A percentile compares a stretch with the other conserved stretches of the same genome.
Evolutionary conservation across 2,888 invertebrate genomes (phyloP).

Genomic region (Adelphocoris suturalis): DNA sequence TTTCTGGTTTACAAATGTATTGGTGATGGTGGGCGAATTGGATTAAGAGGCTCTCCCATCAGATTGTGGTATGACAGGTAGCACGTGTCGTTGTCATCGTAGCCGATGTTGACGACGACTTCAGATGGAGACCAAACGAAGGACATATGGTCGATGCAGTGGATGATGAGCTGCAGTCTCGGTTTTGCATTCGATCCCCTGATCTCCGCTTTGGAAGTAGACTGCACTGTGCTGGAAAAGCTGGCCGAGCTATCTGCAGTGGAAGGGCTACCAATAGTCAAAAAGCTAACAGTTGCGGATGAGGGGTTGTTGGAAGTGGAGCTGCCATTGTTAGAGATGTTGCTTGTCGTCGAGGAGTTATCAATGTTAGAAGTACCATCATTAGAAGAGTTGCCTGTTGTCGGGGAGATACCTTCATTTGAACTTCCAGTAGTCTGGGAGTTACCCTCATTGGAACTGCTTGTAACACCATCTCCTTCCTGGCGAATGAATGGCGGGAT

Average conservation of each 20-base stretch:
- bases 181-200: conserved; percentile 34
- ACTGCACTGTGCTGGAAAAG: not conserved
- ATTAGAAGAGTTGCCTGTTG: no score
- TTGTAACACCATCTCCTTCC: not conserved
- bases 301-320: no score
- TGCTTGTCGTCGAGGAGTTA: no score
- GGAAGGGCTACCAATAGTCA: no score
- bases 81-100: conserved; percentile 33
- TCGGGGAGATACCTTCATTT: no score
- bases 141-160: not conserved
- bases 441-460: no score
- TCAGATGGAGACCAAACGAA: conserved; percentile 13
- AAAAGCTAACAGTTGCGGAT: no score
- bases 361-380: no score
- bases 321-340: no score
- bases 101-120: conserved; percentile 53
- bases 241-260: not conserved
- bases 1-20: no score
- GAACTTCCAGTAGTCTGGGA: no score
- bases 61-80: conserved; percentile 44
- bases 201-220: not conserved
- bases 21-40: not conserved
- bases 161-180: conserved; percentile 55
- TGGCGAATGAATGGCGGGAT: conserved; percentile 3
- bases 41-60: conserved; percentile 17